Evolutionary conservation across 2,797 vertebrate species (phyloP).

Genomic region (Enteromius anoplus): DNA sequence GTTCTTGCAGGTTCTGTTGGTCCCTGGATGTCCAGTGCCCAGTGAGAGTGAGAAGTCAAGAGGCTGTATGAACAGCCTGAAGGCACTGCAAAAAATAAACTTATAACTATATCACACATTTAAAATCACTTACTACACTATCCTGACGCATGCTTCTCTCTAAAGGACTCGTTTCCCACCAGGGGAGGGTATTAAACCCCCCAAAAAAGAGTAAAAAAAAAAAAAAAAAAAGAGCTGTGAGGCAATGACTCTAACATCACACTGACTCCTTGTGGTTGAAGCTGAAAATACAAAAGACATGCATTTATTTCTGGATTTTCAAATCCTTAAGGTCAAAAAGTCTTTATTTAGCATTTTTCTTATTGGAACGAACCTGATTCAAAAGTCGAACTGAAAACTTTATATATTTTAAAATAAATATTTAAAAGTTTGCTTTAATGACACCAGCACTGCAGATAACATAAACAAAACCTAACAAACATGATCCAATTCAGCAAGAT

Average conservation of each 20-base stretch:
- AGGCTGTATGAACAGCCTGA: neutral
- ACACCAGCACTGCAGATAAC: neutral
- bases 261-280: slow-evolving; percentile 58
- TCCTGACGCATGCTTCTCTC: neutral
- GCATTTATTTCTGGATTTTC: neutral
- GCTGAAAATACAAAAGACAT: slow-evolving; percentile 30
- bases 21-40: too few species aligned
- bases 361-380: neutral
- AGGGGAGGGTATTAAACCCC: slow-evolving; percentile 4
- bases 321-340: neutral
- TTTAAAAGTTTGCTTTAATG: neutral
- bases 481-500: neutral
- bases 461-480: neutral
- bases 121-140: neutral
- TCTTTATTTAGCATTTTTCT: neutral
- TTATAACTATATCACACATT: slow-evolving; percentile 21
- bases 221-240: neutral
- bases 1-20: too few species aligned
- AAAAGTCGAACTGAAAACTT: neutral
- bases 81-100: slow-evolving; percentile 3
- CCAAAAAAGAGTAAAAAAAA: neutral
- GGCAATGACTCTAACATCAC: slow-evolving; percentile 21
- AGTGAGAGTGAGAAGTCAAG: too few species aligned
- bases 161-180: neutral
- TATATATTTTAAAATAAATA: neutral